Evolutionary conservation across 2,888 invertebrate genomes (phyloP).

Genomic region (Uloborus plumipes): DNA sequence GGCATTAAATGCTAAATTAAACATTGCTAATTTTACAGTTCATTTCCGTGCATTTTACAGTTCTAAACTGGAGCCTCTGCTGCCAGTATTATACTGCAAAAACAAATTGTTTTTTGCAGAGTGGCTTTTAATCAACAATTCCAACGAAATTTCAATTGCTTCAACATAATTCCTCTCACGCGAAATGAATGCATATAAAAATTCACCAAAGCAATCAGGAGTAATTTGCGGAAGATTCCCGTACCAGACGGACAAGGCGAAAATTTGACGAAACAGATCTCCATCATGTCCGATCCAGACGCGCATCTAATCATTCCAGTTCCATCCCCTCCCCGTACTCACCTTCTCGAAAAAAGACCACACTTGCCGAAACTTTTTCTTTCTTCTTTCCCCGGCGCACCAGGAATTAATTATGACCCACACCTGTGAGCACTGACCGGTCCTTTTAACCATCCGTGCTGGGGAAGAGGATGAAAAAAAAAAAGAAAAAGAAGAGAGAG

Average conservation of each 20-base stretch:
- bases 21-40: too few species aligned
- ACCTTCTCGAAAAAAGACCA: neutral
- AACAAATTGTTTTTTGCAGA: too few species aligned
- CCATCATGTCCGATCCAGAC: neutral
- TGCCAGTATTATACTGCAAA: too few species aligned
- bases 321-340: neutral
- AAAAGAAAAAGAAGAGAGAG: neutral
- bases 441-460: constrained; percentile 1
- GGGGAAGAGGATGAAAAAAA: neutral
- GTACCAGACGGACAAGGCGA: constrained; percentile 38
- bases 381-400: constrained; percentile 2
- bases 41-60: too few species aligned
- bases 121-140: neutral
- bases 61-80: too few species aligned
- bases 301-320: neutral
- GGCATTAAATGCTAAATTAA: too few species aligned
- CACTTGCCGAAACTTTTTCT: constrained; percentile 1
- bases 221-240: neutral
- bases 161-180: too few species aligned
- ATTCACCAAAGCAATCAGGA: neutral
- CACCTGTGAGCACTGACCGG: constrained; percentile 33
- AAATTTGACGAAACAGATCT: constrained; percentile 49
- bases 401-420: constrained; percentile 50
- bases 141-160: neutral
- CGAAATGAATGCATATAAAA: neutral